Base-by-base conservation (phyloP, 1,140 invertebrate genomes). In the Schlechtendalia chinensis region DNA sequence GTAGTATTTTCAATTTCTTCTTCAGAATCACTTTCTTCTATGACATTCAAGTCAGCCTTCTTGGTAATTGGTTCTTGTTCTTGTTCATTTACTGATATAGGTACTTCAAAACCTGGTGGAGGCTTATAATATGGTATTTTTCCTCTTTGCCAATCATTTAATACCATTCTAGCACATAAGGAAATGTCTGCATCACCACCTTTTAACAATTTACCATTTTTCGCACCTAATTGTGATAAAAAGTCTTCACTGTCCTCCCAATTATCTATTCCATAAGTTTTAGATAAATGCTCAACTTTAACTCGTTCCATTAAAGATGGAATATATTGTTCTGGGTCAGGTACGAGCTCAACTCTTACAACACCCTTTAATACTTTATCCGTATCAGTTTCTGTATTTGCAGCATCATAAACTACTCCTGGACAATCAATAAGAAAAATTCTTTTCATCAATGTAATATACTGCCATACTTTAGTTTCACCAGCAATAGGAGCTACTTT, bases 381-480 rank as follows among this genome's bases (percentile, higher is more conserved):
- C 1, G 93, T 93, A 83, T 98, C 96, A 5, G 92, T 91, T 87
- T 97, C 97, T 10, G 91, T 91, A 87, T 97, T 96, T 59, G 92
- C 90, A 5, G 93, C 93, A 17, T 96, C 96, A 88, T 98, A 98
- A 29, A 99, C 98, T 82, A 99, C 93, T 61, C 98, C 98, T 29
- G 98, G 98, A 89, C 98, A 99, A 89, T 99, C 98, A 83, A 99
- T 99, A 6, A 99, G 87, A 85, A 95, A 99, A 84, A 99, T 99
- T 83, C 94, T 89, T 83, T 92, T 91, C 97, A 99, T 99, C 32
- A 99, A 86, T 0, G 97, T 98, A 69, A 99, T 97, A 85, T 99
- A 99, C 85, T 99, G 98, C 98, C 98, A 99, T 1, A 97, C 95
- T 90, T 99, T 99, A 0, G 98, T 99, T 88, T 99, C 98, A 11